These are phyloP conservation scores for Orthosia gracilis DNA, from an alignment of 2,888 invertebrate species.

Conservation along the genomic window DNA sequence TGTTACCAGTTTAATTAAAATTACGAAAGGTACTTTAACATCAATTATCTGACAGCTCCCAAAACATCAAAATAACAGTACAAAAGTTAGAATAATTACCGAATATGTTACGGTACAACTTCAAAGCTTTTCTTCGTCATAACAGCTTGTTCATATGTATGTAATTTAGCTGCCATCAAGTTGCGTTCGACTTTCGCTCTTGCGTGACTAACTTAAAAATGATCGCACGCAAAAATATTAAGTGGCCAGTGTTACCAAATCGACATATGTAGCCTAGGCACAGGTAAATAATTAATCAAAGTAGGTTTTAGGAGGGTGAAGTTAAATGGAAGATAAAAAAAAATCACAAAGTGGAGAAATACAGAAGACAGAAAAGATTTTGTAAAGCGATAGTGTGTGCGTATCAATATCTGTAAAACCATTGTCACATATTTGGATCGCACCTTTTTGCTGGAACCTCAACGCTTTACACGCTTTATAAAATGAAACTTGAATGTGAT, in stretches of 20 bases:
- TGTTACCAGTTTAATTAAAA: background rate
- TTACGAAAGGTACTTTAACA: too few relatives aligned
- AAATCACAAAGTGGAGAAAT: too few relatives aligned
- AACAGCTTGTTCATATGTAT: constrained; percentile 1
- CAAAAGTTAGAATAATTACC: background rate
- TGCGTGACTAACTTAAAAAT: constrained; percentile 42
- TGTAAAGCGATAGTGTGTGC: too few relatives aligned
- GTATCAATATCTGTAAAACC: too few relatives aligned
- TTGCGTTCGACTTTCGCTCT: constrained; percentile 52
- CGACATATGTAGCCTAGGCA: background rate
- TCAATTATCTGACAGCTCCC: background rate
- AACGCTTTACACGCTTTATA: too few relatives aligned
- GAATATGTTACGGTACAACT: constrained; percentile 14
- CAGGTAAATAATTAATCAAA: background rate
- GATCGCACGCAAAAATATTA: constrained; percentile 41
- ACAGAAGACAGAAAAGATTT: too few relatives aligned
- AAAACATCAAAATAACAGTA: background rate
- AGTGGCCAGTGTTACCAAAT: constrained; percentile 23
- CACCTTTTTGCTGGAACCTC: too few relatives aligned
- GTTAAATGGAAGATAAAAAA: background rate
- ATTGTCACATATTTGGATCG: too few relatives aligned
- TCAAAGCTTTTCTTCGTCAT: constrained; percentile 17
- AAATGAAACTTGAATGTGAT: too few relatives aligned
- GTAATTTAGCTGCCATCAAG: constrained; percentile 27
- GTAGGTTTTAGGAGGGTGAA: constrained; percentile 3